phyloP scores from a whole-genome alignment of 1,140 invertebrate genomes.

The Agraylea sexmaculata region DNA sequence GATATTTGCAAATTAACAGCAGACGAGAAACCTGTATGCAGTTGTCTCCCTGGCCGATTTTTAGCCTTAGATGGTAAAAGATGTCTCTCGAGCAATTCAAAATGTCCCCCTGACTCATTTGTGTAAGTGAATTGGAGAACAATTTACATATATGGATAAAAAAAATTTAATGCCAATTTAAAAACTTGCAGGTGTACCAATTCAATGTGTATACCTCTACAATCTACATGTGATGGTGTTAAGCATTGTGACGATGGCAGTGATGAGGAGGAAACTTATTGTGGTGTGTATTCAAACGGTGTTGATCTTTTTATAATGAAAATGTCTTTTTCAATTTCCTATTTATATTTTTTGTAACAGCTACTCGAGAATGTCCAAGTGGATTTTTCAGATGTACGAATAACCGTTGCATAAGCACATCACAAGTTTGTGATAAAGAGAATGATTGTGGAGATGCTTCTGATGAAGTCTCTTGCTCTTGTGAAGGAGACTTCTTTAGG shows the following conservation, averaged over 20 bases:
- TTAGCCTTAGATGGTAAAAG: constrained; percentile 43
- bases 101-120: too few species aligned
- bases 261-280: constrained; percentile 62
- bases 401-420: constrained; percentile 44
- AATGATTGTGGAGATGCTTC: constrained; percentile 74
- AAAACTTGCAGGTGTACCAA: constrained; percentile 32
- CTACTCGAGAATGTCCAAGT: constrained; percentile 41
- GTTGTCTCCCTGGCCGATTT: constrained; percentile 45
- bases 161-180: constrained; percentile 25
- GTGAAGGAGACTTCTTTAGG: constrained; percentile 28
- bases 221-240: constrained; percentile 65
- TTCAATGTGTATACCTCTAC: constrained; percentile 60
- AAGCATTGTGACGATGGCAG: constrained; percentile 60
- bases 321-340: constrained; percentile 2
- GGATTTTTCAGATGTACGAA: constrained; percentile 47
- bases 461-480: constrained; percentile 61
- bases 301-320: constrained; percentile 1
- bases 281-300: constrained; percentile 33
- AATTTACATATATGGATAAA: constrained; percentile 5
- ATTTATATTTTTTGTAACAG: constrained; percentile 21
- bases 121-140: neutral
- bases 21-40: constrained; percentile 46
- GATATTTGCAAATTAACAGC: constrained; percentile 52
- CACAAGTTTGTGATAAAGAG: constrained; percentile 66
- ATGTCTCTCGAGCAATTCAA: constrained; percentile 27